These are phyloP conservation scores for Anser brachyrhynchus DNA, from an alignment of 2,113 vertebrate genomes.

Conservation along the genomic window DNA sequence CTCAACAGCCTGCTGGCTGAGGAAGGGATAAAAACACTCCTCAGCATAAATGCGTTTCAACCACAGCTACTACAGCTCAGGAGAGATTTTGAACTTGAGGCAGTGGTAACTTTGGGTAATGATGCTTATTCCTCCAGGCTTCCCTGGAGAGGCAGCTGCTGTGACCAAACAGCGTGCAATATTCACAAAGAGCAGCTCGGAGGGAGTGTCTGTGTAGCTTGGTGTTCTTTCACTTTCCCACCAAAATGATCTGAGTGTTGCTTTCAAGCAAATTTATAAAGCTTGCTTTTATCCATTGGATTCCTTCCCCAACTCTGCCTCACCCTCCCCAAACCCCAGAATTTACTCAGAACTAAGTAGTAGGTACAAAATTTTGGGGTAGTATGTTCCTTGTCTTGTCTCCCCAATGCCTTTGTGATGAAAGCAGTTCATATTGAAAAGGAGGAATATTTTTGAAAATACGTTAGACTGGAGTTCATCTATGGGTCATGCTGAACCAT, in stretches of 20 bases:
- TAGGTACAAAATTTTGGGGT: too few relatives aligned
- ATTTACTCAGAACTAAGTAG: not conserved
- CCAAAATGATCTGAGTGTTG: too few relatives aligned
- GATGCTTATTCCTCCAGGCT: not conserved
- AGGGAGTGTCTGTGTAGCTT: not conserved
- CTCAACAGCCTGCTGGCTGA: not conserved
- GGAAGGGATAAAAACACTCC: not conserved
- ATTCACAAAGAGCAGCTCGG: not conserved
- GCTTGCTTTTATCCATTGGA: not conserved
- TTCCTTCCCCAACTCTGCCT: not conserved
- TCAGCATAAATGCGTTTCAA: not conserved
- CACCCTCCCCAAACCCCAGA: not conserved
- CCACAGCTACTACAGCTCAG: not conserved
- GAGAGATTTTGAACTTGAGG: not conserved
- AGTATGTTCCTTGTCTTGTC: not conserved
- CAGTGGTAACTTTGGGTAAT: not conserved
- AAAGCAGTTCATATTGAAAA: not conserved
- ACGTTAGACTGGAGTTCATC: not conserved
- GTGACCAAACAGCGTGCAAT: too few relatives aligned
- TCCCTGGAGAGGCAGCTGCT: not conserved
- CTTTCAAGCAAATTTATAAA: too few relatives aligned
- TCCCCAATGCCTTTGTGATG: not conserved
- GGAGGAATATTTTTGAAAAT: not conserved
- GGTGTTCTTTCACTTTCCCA: not conserved
- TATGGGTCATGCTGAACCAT: not conserved